Conservation (phyloP, 2,888 invertebrate species). For the Octodonta nipae region DNA sequence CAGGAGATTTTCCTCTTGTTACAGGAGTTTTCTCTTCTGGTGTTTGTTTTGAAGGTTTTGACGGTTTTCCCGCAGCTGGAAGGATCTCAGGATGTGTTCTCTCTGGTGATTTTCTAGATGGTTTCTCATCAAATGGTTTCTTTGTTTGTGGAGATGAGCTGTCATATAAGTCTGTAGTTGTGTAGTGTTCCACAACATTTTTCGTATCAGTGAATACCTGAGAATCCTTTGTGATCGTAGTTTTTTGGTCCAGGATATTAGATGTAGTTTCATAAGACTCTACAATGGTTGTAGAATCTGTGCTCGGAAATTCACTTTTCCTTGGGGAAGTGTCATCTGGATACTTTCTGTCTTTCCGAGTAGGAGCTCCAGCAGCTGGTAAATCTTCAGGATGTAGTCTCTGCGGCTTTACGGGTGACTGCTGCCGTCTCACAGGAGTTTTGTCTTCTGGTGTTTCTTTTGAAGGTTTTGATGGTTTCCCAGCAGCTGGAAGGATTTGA, state of each 20-base stretch:
- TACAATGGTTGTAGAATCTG: background rate
- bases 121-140: background rate
- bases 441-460: too few relatives aligned
- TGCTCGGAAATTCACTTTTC: too few relatives aligned
- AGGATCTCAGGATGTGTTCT: conserved; percentile 8
- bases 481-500: conserved; percentile 4
- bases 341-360: background rate
- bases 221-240: conserved; percentile 2
- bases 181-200: conserved; percentile 3
- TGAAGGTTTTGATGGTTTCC: conserved; percentile 1
- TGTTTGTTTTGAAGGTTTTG: conserved; percentile 3
- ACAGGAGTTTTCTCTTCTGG: conserved; percentile 1
- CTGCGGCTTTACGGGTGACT: conserved; percentile 1
- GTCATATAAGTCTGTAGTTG: conserved; percentile 3
- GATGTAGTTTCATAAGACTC: background rate
- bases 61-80: conserved; percentile 7
- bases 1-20: background rate
- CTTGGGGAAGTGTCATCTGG: conserved; percentile 1
- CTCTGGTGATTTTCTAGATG: conserved; percentile 5
- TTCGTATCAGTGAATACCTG: conserved; percentile 2
- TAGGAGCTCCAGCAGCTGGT: background rate
- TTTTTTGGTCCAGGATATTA: background rate
- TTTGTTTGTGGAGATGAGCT: background rate
- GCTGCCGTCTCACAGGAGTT: too few relatives aligned
- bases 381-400: background rate